Conservation (phyloP, 2,888 invertebrate species). For the Lottia scabra region DNA sequence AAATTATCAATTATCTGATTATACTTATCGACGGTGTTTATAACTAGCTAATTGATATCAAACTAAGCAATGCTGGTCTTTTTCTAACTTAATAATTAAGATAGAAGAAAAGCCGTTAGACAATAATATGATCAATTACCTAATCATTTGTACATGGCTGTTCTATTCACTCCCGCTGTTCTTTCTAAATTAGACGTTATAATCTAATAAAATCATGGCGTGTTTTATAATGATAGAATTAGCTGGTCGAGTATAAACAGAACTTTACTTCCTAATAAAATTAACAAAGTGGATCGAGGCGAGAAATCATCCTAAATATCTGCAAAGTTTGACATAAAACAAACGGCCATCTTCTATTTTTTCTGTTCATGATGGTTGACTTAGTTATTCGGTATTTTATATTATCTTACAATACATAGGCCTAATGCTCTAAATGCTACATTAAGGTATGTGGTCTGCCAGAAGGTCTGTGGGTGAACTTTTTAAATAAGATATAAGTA, state of each 20-base stretch:
- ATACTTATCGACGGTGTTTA: constrained; percentile 2
- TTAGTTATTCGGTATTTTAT: too few relatives aligned
- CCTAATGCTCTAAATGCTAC: too few relatives aligned
- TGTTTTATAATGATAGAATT: constrained; percentile 2
- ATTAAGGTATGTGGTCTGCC: too few relatives aligned
- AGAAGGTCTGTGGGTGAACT: too few relatives aligned
- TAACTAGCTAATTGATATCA: not conserved
- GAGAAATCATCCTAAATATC: not conserved
- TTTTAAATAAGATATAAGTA: too few relatives aligned
- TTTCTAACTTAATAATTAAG: not conserved
- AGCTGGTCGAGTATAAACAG: constrained; percentile 1
- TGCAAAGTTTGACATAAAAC: not conserved
- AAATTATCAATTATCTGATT: not conserved
- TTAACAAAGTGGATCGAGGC: constrained; percentile 2
- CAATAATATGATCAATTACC: not conserved
- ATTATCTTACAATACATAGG: too few relatives aligned
- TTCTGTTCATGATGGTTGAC: too few relatives aligned
- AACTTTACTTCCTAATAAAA: constrained; percentile 6
- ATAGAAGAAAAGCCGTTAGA: not conserved
- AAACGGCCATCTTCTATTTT: not conserved
- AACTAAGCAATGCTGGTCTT: not conserved
- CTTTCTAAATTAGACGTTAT: not conserved
- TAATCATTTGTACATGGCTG: not conserved
- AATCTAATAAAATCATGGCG: constrained; percentile 4
- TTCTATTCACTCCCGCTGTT: not conserved